Evolutionary conservation across 2,113 vertebrate species (phyloP).

Genomic region (Eulemur macaco): DNA sequence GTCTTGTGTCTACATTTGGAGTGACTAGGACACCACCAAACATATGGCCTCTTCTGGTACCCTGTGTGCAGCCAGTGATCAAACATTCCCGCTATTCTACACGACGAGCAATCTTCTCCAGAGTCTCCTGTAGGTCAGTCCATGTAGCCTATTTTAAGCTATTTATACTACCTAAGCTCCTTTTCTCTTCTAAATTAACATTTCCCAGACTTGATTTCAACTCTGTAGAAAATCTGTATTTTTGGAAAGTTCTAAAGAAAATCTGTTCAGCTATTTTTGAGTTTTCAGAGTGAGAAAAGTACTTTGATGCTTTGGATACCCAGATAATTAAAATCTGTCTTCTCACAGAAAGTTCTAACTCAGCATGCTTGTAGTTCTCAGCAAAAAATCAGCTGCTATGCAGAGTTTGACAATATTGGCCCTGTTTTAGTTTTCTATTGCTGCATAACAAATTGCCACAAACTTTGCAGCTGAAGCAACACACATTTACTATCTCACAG

Average conservation of each 20-base stretch:
- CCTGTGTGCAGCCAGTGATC: not conserved
- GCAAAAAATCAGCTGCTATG: not conserved
- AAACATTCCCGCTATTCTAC: not conserved
- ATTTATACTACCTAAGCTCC: not conserved
- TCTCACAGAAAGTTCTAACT: conserved; percentile 8
- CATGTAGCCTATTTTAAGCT: not conserved
- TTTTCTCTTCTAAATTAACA: conserved; percentile 24
- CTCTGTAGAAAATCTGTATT: conserved; percentile 60
- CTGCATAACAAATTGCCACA: not conserved
- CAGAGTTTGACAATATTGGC: not conserved
- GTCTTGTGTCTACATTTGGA: not conserved
- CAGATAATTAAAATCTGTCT: conserved; percentile 33
- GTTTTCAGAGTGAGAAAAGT: conserved; percentile 57
- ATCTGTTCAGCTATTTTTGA: conserved; percentile 63
- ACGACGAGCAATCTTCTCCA: not conserved
- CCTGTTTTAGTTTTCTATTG: not conserved
- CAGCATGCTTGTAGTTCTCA: not conserved
- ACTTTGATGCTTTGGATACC: conserved; percentile 25
- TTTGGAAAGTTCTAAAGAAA: conserved; percentile 71
- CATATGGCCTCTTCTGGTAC: not conserved
- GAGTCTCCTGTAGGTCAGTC: not conserved
- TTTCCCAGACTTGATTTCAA: conserved; percentile 50
- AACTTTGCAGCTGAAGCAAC: not conserved
- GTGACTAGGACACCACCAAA: not conserved
- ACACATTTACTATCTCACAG: not conserved